Evolutionary conservation across 2,113 vertebrate genomes (phyloP).

Genomic region (Hepsetus odoe): DNA sequence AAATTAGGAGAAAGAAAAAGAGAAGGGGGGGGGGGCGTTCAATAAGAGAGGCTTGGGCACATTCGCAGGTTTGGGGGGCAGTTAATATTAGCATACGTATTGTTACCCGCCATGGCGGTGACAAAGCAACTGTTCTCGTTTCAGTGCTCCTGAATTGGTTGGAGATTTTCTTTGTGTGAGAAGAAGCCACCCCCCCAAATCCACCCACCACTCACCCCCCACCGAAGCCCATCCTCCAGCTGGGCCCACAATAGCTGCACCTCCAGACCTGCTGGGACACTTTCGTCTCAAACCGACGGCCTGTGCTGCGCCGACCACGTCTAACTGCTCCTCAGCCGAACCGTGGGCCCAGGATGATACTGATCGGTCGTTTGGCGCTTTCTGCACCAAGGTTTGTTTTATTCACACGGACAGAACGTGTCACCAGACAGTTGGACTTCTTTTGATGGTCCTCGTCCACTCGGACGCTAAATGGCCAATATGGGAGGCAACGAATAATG

Average conservation of each 20-base stretch:
- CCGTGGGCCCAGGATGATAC: neutral
- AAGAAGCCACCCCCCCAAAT: slow-evolving; percentile 47
- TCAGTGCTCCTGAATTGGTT: slow-evolving; percentile 67
- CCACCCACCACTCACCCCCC: slow-evolving; percentile 40
- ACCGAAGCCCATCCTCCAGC: slow-evolving; percentile 9
- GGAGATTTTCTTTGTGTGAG: slow-evolving; percentile 71
- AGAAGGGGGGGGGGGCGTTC: slow-evolving; percentile 47
- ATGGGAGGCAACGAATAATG: too few species aligned
- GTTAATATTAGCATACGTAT: slow-evolving; percentile 72
- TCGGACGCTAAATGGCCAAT: too few species aligned
- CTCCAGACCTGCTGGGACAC: slow-evolving; percentile 45
- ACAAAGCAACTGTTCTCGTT: slow-evolving; percentile 69
- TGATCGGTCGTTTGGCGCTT: slow-evolving; percentile 13
- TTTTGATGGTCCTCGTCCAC: too few species aligned
- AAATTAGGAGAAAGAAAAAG: neutral
- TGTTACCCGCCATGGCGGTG: slow-evolving; percentile 64
- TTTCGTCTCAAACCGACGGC: slow-evolving; percentile 35
- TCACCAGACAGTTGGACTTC: too few species aligned
- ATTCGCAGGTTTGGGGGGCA: slow-evolving; percentile 59
- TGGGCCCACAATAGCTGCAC: slow-evolving; percentile 59
- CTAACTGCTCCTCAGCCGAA: neutral
- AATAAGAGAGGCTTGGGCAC: slow-evolving; percentile 57
- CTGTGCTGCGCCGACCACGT: slow-evolving; percentile 3
- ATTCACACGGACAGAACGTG: too few species aligned
- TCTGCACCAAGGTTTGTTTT: too few species aligned